These are phyloP conservation scores for Gnathonemus echidnorhynchus DNA, from an alignment of 2,113 vertebrate species.

Conservation along the genomic window DNA sequence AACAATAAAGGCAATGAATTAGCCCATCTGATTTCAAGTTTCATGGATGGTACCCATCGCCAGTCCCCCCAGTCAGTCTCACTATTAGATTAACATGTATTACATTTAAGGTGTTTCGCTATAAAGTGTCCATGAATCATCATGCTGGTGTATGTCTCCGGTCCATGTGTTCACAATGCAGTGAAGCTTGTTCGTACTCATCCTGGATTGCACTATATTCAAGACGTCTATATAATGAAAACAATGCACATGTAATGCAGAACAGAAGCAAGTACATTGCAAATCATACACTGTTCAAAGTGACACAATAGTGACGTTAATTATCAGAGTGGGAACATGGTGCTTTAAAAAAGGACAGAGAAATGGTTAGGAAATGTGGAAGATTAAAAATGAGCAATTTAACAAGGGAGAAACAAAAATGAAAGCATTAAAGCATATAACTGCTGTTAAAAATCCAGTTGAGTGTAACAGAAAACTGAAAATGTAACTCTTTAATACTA, in stretches of 20 bases:
- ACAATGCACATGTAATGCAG: slow-evolving; percentile 70
- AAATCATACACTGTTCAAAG: slow-evolving; percentile 37
- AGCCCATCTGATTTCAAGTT: slow-evolving; percentile 40
- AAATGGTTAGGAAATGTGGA: background rate
- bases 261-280: slow-evolving; percentile 51
- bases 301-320: slow-evolving; percentile 50
- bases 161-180: slow-evolving; percentile 73
- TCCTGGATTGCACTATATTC: slow-evolving; percentile 80
- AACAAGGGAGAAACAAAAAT: background rate
- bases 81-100: slow-evolving; percentile 44
- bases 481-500: background rate
- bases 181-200: slow-evolving; percentile 76
- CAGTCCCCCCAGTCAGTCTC: slow-evolving; percentile 50
- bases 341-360: background rate
- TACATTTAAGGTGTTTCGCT: slow-evolving; percentile 45
- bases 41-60: slow-evolving; percentile 55
- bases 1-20: slow-evolving; percentile 11
- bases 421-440: background rate
- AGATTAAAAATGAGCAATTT: background rate
- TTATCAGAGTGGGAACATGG: slow-evolving; percentile 12
- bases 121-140: slow-evolving; percentile 69
- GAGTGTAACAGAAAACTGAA: background rate
- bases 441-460: background rate
- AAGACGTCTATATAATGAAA: slow-evolving; percentile 89
- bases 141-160: slow-evolving; percentile 75